phyloP scores from a whole-genome alignment of 2,113 vertebrate genomes.

The Thomomys bottae region DNA sequence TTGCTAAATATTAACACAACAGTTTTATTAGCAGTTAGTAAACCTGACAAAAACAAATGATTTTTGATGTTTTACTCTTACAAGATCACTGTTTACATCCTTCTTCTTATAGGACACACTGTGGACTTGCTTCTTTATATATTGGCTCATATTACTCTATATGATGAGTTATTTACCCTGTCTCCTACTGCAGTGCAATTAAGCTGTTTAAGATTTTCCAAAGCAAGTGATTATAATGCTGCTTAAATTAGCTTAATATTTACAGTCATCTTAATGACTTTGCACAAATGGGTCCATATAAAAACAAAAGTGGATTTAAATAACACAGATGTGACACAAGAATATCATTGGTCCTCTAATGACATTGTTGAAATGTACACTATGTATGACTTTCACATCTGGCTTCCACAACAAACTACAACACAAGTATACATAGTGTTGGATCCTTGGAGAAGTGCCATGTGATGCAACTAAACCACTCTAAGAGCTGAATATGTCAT shows the following conservation, averaged over 20 bases:
- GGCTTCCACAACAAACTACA: background rate
- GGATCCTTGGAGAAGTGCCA: slow-evolving; percentile 31
- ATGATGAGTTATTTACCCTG: background rate
- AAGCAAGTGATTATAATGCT: slow-evolving; percentile 19
- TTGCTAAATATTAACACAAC: background rate
- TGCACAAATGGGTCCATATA: background rate
- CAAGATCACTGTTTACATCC: background rate
- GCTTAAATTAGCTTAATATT: slow-evolving; percentile 57
- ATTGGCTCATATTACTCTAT: slow-evolving; percentile 22
- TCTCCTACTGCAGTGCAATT: background rate
- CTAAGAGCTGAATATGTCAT: slow-evolving; percentile 14
- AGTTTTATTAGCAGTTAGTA: background rate
- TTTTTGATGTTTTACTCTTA: background rate
- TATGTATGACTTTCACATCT: slow-evolving; percentile 21
- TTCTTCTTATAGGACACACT: background rate
- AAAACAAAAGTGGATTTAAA: slow-evolving; percentile 29
- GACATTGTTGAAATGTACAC: background rate
- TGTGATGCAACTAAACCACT: slow-evolving; percentile 32
- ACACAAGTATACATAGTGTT: slow-evolving; percentile 48
- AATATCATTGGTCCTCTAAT: background rate
- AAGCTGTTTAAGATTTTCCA: slow-evolving; percentile 2
- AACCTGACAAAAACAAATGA: background rate
- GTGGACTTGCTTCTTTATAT: background rate
- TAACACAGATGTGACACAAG: background rate
- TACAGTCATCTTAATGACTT: background rate